Percentiles rank a stretch among this genome's conserved stretches.
Evolutionary conservation across 2,888 invertebrate genomes (phyloP).

Genomic region (Lochmaea capreae): DNA sequence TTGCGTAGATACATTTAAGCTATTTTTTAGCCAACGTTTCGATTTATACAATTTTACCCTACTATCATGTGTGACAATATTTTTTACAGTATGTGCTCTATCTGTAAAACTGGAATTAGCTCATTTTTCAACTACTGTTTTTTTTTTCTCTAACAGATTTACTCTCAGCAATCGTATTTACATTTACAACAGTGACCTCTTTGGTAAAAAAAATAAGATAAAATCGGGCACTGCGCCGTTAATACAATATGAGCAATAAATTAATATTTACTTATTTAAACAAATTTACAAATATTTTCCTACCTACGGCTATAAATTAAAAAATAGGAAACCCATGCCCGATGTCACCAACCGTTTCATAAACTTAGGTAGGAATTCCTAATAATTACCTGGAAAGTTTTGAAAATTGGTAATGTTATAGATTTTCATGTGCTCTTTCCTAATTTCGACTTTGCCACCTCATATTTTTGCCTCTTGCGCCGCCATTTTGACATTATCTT

Average conservation of each 20-base stretch:
- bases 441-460: too few species aligned
- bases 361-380: too few species aligned
- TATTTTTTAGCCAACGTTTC: background rate
- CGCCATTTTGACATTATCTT: too few species aligned
- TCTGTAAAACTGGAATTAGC: conserved; percentile 56
- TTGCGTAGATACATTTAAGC: too few species aligned
- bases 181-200: conserved; percentile 63
- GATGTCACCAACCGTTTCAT: too few species aligned
- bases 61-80: conserved; percentile 58
- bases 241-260: conserved; percentile 59
- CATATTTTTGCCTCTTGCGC: too few species aligned
- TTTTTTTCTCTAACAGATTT: conserved; percentile 49
- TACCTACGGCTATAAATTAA: conserved; percentile 50
- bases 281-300: conserved; percentile 53
- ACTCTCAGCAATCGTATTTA: conserved; percentile 51
- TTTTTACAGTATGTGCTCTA: conserved; percentile 57
- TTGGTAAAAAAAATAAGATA: conserved; percentile 62
- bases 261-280: conserved; percentile 50
- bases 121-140: conserved; percentile 51
- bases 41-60: conserved; percentile 5
- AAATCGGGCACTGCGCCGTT: conserved; percentile 59
- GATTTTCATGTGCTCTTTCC: too few species aligned
- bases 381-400: too few species aligned
- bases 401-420: too few species aligned
- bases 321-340: conserved; percentile 34